These are phyloP conservation scores for Calliphora vicina DNA, from an alignment of 1,140 invertebrate species.

Conservation along the genomic window DNA sequence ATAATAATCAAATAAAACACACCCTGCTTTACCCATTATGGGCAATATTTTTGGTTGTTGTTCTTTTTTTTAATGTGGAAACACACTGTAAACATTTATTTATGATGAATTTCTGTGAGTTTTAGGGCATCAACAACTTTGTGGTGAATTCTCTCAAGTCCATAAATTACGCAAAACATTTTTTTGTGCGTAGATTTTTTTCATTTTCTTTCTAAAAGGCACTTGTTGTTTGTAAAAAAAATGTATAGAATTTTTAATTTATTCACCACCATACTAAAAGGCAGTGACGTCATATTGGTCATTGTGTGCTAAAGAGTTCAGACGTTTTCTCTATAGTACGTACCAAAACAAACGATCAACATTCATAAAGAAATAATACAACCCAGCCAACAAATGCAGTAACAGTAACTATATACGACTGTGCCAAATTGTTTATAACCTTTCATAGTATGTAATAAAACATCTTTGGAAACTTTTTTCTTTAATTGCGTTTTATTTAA, in stretches of 20 bases:
- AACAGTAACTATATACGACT: too few relatives aligned
- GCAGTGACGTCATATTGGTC: conserved; percentile 10
- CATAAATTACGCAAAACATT: conserved; percentile 4
- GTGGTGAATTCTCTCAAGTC: conserved; percentile 14
- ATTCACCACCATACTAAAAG: conserved; percentile 4
- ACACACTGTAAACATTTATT: not conserved
- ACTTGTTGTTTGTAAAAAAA: not conserved
- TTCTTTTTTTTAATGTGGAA: not conserved
- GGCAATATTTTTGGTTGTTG: not conserved
- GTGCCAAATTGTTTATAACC: too few relatives aligned
- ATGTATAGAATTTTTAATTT: conserved; percentile 15
- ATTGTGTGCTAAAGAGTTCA: not conserved
- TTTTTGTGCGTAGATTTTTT: not conserved
- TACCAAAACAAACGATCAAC: conserved; percentile 1
- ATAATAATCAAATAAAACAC: conserved; percentile 9
- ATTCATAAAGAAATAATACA: not conserved
- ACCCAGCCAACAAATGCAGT: not conserved
- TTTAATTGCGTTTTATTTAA: too few relatives aligned
- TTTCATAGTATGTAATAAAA: too few relatives aligned
- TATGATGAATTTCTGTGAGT: not conserved
- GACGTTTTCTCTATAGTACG: not conserved
- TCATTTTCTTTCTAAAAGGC: not conserved
- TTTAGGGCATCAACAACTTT: not conserved
- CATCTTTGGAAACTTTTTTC: too few relatives aligned
- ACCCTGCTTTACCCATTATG: not conserved